Conservation (phyloP, 37 sponge, comb jelly and placozoan genomes). For the Lycopodina hypogea region DNA sequence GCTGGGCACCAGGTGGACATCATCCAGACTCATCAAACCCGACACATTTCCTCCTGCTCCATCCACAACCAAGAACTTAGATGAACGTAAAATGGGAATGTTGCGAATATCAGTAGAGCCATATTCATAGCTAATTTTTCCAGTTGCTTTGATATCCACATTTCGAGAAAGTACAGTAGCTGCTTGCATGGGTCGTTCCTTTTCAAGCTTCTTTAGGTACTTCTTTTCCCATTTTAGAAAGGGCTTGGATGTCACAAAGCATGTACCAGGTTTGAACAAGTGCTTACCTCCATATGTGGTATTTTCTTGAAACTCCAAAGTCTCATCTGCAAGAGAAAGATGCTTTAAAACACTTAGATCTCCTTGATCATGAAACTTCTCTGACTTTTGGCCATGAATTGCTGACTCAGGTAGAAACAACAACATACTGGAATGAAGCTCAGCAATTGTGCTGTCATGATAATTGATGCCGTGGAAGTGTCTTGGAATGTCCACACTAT, state of each 20-base stretch:
- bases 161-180: slow-evolving; percentile 18
- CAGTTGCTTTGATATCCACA: slow-evolving; percentile 13
- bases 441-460: slow-evolving; percentile 16
- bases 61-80: slow-evolving; percentile 59
- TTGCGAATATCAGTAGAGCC: slow-evolving; percentile 66
- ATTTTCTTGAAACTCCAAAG: slow-evolving; percentile 35
- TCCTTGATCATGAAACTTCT: slow-evolving; percentile 29
- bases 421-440: slow-evolving; percentile 57
- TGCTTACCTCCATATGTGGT: slow-evolving; percentile 54
- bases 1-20: slow-evolving; percentile 30
- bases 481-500: slow-evolving; percentile 44
- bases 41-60: slow-evolving; percentile 42
- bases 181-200: slow-evolving; percentile 42
- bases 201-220: slow-evolving; percentile 45
- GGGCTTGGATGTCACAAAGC: slow-evolving; percentile 27
- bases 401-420: slow-evolving; percentile 25
- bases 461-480: slow-evolving; percentile 65
- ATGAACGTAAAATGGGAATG: slow-evolving; percentile 57
- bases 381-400: neutral
- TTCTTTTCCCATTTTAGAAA: slow-evolving; percentile 60
- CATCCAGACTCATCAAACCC: slow-evolving; percentile 61
- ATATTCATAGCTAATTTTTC: slow-evolving; percentile 46
- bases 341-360: slow-evolving; percentile 42
- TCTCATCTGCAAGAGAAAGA: slow-evolving; percentile 19
- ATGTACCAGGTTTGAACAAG: slow-evolving; percentile 43